A percentile compares a stretch with the other conserved stretches of the same genome.
Evolutionary conservation across 1,140 invertebrate species (phyloP).

Genomic region (Bombus confusus): DNA sequence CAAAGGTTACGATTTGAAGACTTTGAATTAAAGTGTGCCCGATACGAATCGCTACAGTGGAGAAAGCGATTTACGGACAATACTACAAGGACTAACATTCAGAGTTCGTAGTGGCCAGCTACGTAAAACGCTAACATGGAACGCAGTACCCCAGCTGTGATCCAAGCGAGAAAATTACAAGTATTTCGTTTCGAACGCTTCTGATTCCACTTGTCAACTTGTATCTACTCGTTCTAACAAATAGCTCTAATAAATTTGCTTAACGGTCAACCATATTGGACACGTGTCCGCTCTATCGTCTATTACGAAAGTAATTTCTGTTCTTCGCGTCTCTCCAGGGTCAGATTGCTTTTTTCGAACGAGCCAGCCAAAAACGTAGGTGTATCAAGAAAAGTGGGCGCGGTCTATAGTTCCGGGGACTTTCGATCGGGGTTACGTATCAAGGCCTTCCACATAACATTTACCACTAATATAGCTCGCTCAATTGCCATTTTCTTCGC

Average conservation of each 20-base stretch:
- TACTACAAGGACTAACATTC: background rate
- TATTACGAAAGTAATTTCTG: background rate
- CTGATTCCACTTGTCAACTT: background rate
- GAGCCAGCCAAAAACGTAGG: conserved; percentile 13
- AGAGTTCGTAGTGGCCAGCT: background rate
- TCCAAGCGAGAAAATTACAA: background rate
- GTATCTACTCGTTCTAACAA: no score
- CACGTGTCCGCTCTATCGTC: no score
- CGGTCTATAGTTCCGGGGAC: conserved; percentile 49
- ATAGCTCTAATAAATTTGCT: no score
- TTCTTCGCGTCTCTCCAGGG: background rate
- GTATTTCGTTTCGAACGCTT: background rate
- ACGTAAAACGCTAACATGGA: background rate
- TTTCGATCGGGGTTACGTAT: conserved; percentile 40
- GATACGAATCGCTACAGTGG: background rate
- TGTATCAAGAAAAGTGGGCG: background rate
- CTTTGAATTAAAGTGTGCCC: background rate
- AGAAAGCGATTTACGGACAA: conserved; percentile 23
- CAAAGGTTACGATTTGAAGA: background rate
- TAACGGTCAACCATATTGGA: no score
- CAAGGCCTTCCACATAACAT: conserved; percentile 48
- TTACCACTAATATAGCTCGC: background rate
- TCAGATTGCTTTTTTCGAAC: background rate
- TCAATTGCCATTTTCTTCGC: conserved; percentile 25
- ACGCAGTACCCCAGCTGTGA: background rate